Percentiles rank a stretch among this genome's conserved stretches.
phyloP scores from a whole-genome alignment of 2,888 invertebrate genomes.

The Rotaria socialis region DNA sequence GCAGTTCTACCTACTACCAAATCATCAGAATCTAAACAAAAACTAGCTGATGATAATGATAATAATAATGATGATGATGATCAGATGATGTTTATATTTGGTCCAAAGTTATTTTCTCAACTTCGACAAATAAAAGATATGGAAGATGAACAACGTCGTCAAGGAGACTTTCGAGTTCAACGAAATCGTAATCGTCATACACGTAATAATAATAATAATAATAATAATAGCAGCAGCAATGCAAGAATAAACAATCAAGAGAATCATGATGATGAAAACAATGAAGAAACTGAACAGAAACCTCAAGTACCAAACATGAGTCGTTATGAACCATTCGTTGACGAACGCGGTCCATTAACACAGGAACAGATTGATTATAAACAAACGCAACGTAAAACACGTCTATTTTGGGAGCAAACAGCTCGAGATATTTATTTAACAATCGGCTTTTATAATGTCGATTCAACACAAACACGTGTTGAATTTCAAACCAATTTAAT shows the following conservation, averaged over 20 bases:
- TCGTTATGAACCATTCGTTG: conserved; percentile 23
- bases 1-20: neutral
- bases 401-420: conserved; percentile 7
- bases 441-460: conserved; percentile 20
- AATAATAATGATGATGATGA: neutral
- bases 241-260: neutral
- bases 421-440: conserved; percentile 27
- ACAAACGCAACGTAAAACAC: conserved; percentile 21
- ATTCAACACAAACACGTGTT: conserved; percentile 8
- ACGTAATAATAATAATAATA: neutral
- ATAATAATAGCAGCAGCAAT: too few relatives aligned
- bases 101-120: conserved; percentile 13
- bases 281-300: neutral
- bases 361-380: neutral
- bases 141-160: conserved; percentile 25
- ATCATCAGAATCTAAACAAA: neutral
- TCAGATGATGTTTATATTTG: conserved; percentile 28
- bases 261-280: neutral
- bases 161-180: neutral
- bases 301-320: conserved; percentile 1
- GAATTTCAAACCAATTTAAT: neutral
- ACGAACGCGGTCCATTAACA: conserved; percentile 27
- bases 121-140: neutral
- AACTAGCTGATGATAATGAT: neutral
- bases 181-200: conserved; percentile 29